Evolutionary conservation across 2,888 invertebrate genomes (phyloP).

Genomic region (Netelia inedita): DNA sequence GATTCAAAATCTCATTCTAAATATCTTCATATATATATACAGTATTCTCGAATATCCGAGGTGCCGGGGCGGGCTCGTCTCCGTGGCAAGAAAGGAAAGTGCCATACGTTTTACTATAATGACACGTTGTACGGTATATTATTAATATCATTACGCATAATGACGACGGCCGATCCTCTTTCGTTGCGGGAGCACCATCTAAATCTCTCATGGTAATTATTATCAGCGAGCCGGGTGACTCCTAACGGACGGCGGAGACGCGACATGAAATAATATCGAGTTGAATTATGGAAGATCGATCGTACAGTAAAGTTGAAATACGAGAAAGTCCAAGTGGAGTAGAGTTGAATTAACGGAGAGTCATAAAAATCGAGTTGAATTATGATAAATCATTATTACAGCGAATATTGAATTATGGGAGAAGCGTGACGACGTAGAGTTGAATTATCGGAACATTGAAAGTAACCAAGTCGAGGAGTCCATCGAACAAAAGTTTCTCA

Average conservation of each 20-base stretch:
- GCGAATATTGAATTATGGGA: too few species aligned
- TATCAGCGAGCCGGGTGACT: constrained; percentile 8
- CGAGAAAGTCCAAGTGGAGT: too few species aligned
- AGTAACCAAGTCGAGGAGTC: too few species aligned
- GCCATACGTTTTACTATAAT: constrained; percentile 50
- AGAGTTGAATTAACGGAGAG: too few species aligned
- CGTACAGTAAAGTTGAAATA: too few species aligned
- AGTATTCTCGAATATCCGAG: background rate
- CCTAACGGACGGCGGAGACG: background rate
- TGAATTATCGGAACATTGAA: too few species aligned
- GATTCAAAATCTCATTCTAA: constrained; percentile 72
- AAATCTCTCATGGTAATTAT: background rate
- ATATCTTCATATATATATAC: background rate
- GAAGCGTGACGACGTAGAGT: too few species aligned
- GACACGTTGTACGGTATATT: constrained; percentile 31
- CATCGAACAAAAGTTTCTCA: background rate
- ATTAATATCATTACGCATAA: constrained; percentile 54
- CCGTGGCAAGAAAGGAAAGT: constrained; percentile 43
- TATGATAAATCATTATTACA: too few species aligned
- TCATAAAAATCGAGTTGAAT: too few species aligned
- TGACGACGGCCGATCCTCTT: constrained; percentile 22
- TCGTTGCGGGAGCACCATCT: background rate
- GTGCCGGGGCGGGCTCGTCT: background rate
- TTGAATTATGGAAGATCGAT: too few species aligned
- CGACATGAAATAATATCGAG: too few species aligned